phyloP scores from a whole-genome alignment of 2,888 invertebrate species.

The Protodeltote pygarga region DNA sequence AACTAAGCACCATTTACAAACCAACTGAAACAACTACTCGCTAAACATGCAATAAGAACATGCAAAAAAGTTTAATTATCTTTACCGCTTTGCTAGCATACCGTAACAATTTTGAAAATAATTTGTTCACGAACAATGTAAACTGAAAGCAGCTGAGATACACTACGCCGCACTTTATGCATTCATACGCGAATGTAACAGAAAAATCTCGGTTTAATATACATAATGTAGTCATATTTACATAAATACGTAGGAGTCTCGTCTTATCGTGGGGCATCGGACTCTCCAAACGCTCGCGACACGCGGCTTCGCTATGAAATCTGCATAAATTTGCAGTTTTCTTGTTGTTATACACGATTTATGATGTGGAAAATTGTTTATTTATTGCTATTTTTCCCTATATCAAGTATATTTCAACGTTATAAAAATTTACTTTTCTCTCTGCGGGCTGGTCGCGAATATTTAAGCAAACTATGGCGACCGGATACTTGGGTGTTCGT shows the following conservation, averaged over 20 bases:
- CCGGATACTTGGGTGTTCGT: slow-evolving; percentile 14
- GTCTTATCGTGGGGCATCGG: slow-evolving; percentile 61
- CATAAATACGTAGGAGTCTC: slow-evolving; percentile 64
- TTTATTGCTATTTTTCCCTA: slow-evolving; percentile 69
- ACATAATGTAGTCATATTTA: slow-evolving; percentile 65
- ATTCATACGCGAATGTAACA: slow-evolving; percentile 54
- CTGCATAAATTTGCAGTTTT: slow-evolving; percentile 83
- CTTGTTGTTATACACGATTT: slow-evolving; percentile 76
- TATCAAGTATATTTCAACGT: slow-evolving; percentile 43
- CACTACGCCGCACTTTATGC: slow-evolving; percentile 34
- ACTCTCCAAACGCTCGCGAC: slow-evolving; percentile 60
- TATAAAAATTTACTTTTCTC: slow-evolving; percentile 32
- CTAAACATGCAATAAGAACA: slow-evolving; percentile 1
- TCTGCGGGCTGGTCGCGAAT: slow-evolving; percentile 25
- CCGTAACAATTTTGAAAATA: slow-evolving; percentile 26
- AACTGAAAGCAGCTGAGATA: slow-evolving; percentile 32
- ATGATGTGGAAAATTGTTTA: slow-evolving; percentile 78
- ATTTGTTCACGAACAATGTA: slow-evolving; percentile 25
- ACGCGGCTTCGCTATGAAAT: slow-evolving; percentile 71
- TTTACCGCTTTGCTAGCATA: slow-evolving; percentile 20
- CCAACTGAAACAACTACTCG: slow-evolving; percentile 4
- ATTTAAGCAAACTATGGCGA: slow-evolving; percentile 16
- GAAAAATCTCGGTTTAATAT: slow-evolving; percentile 66
- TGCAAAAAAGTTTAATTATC: slow-evolving; percentile 27
- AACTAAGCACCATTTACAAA: slow-evolving; percentile 12